These are phyloP conservation scores for Melanotaenia nigrans DNA, from an alignment of 2,797 vertebrate species.

Conservation along the genomic window DNA sequence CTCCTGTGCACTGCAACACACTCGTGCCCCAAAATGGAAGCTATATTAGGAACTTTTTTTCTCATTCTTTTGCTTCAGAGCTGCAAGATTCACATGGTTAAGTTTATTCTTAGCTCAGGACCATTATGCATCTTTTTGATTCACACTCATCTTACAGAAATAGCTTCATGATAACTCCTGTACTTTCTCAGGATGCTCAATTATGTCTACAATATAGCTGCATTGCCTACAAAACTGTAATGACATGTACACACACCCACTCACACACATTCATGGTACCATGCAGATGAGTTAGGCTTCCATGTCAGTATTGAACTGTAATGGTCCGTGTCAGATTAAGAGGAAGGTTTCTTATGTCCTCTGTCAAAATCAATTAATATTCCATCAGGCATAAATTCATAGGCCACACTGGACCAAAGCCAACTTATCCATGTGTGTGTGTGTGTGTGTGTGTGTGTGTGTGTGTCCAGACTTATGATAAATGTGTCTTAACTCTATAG, in stretches of 20 bases:
- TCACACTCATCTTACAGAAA: slow-evolving; percentile 45
- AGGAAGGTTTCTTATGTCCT: slow-evolving; percentile 78
- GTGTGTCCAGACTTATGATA: slow-evolving; percentile 14
- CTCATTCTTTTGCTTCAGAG: slow-evolving; percentile 34
- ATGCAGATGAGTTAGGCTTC: slow-evolving; percentile 60
- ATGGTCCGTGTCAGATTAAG: slow-evolving; percentile 80
- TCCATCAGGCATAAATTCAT: slow-evolving; percentile 77
- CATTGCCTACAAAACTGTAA: slow-evolving; percentile 16
- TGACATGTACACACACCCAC: slow-evolving; percentile 25
- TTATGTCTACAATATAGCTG: slow-evolving; percentile 12
- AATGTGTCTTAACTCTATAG: slow-evolving; percentile 22
- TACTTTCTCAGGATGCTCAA: slow-evolving; percentile 15
- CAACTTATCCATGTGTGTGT: slow-evolving; percentile 50
- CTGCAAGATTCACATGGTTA: slow-evolving; percentile 47
- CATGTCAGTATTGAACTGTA: slow-evolving; percentile 77
- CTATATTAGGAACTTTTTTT: slow-evolving; percentile 48
- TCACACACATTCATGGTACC: slow-evolving; percentile 26
- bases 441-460: slow-evolving; percentile 11
- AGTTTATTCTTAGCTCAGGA: slow-evolving; percentile 65
- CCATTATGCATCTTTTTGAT: slow-evolving; percentile 59
- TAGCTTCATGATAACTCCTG: slow-evolving; percentile 41
- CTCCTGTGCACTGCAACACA: slow-evolving; percentile 16
- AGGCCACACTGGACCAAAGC: slow-evolving; percentile 68
- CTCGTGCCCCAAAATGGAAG: slow-evolving; percentile 60
- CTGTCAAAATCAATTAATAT: slow-evolving; percentile 85